Base-by-base conservation (phyloP, 2,888 invertebrate species). In the Crocallis elinguaria region DNA sequence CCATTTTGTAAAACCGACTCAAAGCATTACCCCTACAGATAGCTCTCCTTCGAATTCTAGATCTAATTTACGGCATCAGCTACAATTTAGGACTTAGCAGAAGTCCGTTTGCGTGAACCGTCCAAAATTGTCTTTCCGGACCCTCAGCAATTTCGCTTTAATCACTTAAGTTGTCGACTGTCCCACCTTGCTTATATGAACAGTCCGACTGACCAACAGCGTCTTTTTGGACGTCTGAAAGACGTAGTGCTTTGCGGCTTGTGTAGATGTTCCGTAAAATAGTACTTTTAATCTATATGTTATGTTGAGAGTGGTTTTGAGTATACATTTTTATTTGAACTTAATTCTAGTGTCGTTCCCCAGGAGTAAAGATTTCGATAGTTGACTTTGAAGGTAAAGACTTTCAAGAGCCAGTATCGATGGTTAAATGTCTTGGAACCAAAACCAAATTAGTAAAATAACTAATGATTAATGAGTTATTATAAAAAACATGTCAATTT, bases 121-220 rank as follows among this genome's bases (percentile, higher is more conserved):
- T 43, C 54, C 37, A 35, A 49, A 57, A 50, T 42, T 45, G 57
- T 57, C 46, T 57, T 53, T 53, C 48, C 32, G 43, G 36, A 36
- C 32, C 45, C 23, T 41, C 13, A 23, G 42, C 49, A 51, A 54
- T 59, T 59, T 52, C 44, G 27, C 56, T 59, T 42, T 62, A 60
- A 60, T 60, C 57, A 53, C 60, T 60, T 62, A 62, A 62, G 60
- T 60, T 60, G 32, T 44, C 38, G 27, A 46, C 48, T 56, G 61
- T 59, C 56, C 48, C 33, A 54, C 53, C 59, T 60, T 55, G 60
- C 57, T 59, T 52, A 50, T 46, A 52, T 39, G 53, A 50, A 27
- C 17, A 42, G 41, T 30, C 32, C 36, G n/a, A 9, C 11, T 16
- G 45, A 35, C 45, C 39, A n/a, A n/a, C n/a, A n/a, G n/a, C n/a